Conservation (phyloP, 2,797 vertebrate species). For the Leptoclinus maculatus region DNA sequence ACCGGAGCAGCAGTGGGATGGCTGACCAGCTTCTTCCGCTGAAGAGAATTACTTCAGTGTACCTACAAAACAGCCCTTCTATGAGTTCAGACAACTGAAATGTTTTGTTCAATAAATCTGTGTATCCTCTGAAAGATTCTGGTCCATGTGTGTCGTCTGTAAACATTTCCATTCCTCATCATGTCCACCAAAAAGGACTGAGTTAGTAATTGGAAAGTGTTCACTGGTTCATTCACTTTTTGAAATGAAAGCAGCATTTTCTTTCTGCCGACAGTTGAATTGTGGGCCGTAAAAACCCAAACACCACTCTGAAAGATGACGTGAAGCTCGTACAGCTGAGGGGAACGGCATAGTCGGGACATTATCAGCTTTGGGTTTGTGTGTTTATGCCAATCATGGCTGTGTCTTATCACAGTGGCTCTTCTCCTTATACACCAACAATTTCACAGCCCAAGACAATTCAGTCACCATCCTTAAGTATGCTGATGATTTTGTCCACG, state of each 20-base stretch:
- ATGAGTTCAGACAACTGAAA: not conserved
- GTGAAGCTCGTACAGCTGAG: not conserved
- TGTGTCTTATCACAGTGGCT: not conserved
- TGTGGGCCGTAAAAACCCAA: not conserved
- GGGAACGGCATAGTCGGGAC: not conserved
- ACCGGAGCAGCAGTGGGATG: constrained; percentile 15
- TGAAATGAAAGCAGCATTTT: not conserved
- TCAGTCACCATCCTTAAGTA: not conserved
- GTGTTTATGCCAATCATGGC: not conserved
- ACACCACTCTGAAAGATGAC: not conserved
- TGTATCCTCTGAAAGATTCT: too few relatives aligned
- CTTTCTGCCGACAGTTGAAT: not conserved
- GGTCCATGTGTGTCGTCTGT: too few relatives aligned
- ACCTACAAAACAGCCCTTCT: not conserved
- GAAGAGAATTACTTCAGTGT: not conserved
- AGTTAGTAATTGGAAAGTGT: too few relatives aligned
- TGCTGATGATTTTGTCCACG: not conserved
- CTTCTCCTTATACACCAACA: not conserved
- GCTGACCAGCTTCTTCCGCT: not conserved
- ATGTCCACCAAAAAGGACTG: too few relatives aligned
- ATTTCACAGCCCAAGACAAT: not conserved
- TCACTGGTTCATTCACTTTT: not conserved
- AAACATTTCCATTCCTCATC: too few relatives aligned
- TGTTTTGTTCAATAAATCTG: not conserved
- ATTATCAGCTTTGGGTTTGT: not conserved